A percentile compares a stretch with the other conserved stretches of the same genome.
These are phyloP conservation scores for Zaprionus vittiger DNA, from an alignment of 1,140 invertebrate genomes.

Conservation along the genomic window DNA sequence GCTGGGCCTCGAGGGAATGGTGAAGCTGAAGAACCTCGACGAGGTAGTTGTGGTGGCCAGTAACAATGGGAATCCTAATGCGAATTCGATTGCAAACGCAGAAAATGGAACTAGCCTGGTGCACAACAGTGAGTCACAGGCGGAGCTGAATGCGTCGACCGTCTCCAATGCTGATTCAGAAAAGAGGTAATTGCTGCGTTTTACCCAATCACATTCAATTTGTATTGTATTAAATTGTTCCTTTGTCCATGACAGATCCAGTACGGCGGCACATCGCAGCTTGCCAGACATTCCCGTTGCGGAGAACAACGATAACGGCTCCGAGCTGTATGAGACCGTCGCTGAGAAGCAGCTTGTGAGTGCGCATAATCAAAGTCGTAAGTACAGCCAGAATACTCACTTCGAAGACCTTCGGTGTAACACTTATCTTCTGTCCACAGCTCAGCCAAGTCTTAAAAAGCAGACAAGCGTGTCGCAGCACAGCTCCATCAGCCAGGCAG, in stretches of 20 bases:
- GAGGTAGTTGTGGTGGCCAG: conserved; percentile 85
- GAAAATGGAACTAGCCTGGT: conserved; percentile 40
- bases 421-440: conserved; percentile 11
- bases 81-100: conserved; percentile 15
- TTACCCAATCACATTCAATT: conserved; percentile 6
- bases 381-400: conserved; percentile 7
- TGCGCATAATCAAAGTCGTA: conserved; percentile 75
- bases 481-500: conserved; percentile 87
- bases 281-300: conserved; percentile 88
- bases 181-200: conserved; percentile 60
- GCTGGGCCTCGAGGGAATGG: conserved; percentile 86
- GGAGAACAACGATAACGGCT: conserved; percentile 86
- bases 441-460: conserved; percentile 77
- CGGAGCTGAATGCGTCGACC: conserved; percentile 76
- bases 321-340: conserved; percentile 89
- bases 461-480: conserved; percentile 86
- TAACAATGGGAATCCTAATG: conserved; percentile 37
- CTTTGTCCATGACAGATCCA: conserved; percentile 61
- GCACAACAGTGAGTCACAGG: conserved; percentile 73
- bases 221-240: conserved; percentile 6
- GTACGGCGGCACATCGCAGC: conserved; percentile 86
- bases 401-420: not conserved
- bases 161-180: conserved; percentile 80
- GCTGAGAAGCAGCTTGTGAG: conserved; percentile 85
- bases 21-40: conserved; percentile 86